Conservation (phyloP, 2,113 vertebrate genomes). For the Antechinus stuartii region DNA sequence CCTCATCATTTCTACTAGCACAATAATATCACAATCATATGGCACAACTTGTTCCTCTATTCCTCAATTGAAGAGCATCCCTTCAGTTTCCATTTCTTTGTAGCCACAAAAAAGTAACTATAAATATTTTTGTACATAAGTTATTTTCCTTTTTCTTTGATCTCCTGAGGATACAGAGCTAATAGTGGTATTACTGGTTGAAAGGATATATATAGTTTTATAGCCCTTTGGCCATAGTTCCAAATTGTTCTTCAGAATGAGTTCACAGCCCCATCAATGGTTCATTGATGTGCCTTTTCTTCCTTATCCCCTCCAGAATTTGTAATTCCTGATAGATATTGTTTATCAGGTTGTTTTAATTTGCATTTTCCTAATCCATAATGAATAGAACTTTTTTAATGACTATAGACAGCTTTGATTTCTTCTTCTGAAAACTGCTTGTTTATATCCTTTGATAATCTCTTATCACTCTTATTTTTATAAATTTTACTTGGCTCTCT, state of each 20-base stretch:
- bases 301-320: background rate
- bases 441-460: background rate
- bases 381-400: background rate
- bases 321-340: background rate
- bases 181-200: background rate
- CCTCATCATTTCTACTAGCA: background rate
- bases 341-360: background rate
- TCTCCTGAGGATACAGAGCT: background rate
- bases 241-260: background rate
- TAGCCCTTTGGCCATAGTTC: background rate
- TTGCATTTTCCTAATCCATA: background rate
- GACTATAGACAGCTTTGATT: background rate
- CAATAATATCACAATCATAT: background rate
- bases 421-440: background rate
- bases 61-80: background rate
- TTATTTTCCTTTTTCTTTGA: background rate
- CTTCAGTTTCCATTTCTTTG: background rate
- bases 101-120: background rate
- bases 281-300: background rate
- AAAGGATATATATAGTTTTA: background rate
- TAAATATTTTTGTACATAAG: background rate
- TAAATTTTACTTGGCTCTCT: background rate
- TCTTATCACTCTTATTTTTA: background rate
- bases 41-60: background rate
- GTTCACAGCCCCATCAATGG: background rate